Evolutionary conservation across 2,888 invertebrate genomes (phyloP).

Genomic region (Caenorhabditis becei): DNA sequence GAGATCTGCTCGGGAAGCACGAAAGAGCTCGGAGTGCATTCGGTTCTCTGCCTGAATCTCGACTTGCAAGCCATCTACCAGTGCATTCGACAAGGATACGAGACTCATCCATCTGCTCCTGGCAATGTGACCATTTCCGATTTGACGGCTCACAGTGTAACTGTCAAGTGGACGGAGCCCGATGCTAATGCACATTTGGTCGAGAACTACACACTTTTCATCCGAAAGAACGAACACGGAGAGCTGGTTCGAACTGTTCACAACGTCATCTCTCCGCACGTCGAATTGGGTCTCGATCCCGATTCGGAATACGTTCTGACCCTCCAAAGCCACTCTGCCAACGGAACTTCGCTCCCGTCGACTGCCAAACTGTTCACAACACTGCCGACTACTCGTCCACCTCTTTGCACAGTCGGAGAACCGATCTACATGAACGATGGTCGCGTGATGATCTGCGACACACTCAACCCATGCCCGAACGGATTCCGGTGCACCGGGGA

Average conservation of each 20-base stretch:
- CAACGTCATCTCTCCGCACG: constrained; percentile 67
- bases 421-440: constrained; percentile 64
- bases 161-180: constrained; percentile 69
- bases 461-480: constrained; percentile 51
- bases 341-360: constrained; percentile 69
- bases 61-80: constrained; percentile 74
- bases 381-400: constrained; percentile 45
- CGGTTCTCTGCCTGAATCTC: constrained; percentile 73
- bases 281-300: constrained; percentile 66
- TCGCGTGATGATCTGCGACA: constrained; percentile 49
- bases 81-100: constrained; percentile 76
- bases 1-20: constrained; percentile 87
- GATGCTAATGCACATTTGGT: constrained; percentile 69
- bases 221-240: constrained; percentile 70
- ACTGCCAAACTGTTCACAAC: constrained; percentile 72
- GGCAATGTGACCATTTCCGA: constrained; percentile 68
- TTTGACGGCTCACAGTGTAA: constrained; percentile 62
- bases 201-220: constrained; percentile 70
- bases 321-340: constrained; percentile 63
- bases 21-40: constrained; percentile 85
- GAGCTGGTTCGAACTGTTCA: constrained; percentile 57
- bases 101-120: constrained; percentile 74
- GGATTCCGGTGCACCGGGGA: constrained; percentile 63
- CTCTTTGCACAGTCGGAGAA: constrained; percentile 67
- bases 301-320: constrained; percentile 69